These are phyloP conservation scores for Eulemur rubriventer DNA, from an alignment of 2,797 vertebrate species.

Conservation along the genomic window DNA sequence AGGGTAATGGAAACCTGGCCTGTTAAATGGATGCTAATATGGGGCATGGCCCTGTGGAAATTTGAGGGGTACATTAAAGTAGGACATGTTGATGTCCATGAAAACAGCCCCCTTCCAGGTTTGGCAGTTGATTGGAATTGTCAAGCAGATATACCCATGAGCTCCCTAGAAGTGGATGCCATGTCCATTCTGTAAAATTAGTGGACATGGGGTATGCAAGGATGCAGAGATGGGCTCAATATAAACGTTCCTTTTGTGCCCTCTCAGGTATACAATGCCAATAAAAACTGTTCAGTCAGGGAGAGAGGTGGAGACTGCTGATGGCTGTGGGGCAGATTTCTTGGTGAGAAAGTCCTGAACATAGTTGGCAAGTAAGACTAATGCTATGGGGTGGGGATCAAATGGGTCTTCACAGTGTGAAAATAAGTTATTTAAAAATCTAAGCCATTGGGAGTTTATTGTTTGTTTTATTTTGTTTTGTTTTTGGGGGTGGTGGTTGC, in stretches of 20 bases:
- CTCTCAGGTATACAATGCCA: not conserved
- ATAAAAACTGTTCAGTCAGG: not conserved
- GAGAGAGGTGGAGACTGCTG: not conserved
- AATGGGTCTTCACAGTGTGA: not conserved
- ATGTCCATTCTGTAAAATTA: not conserved
- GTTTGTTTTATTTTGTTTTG: no score
- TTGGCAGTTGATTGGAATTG: not conserved
- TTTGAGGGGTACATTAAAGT: not conserved
- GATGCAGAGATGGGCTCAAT: not conserved
- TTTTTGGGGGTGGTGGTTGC: no score
- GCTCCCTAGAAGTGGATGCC: not conserved
- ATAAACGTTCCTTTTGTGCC: not conserved
- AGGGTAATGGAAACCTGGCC: not conserved
- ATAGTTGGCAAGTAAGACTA: not conserved
- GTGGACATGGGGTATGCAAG: not conserved
- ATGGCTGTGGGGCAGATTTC: not conserved
- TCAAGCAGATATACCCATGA: not conserved
- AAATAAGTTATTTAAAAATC: no score
- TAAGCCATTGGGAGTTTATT: no score
- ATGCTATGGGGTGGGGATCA: not conserved
- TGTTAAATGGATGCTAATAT: not conserved
- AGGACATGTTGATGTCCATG: not conserved
- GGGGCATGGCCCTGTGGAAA: not conserved
- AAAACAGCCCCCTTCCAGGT: not conserved
- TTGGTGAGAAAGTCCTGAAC: not conserved